phyloP scores from a whole-genome alignment of 2,113 vertebrate species.

The Engystomops pustulosus region DNA sequence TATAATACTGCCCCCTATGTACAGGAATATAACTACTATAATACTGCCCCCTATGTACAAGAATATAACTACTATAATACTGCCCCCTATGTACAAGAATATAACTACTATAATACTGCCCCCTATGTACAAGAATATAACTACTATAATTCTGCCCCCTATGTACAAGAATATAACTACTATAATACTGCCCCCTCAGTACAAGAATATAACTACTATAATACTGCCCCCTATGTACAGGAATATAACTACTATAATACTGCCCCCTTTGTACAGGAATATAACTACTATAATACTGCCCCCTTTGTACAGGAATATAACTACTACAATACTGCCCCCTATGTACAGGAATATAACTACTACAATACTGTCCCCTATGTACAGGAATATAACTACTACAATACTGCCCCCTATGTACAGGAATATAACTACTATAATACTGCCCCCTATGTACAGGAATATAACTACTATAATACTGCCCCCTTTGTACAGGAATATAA shows the following conservation, averaged over 20 bases:
- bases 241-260: conserved; percentile 12
- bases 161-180: conserved; percentile 8
- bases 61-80: conserved; percentile 2
- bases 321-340: not conserved
- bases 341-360: not conserved
- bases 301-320: conserved; percentile 1
- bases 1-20: not conserved
- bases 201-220: conserved; percentile 17
- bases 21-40: not conserved
- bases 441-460: not conserved
- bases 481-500: conserved; percentile 3
- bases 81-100: not conserved
- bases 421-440: conserved; percentile 22
- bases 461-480: conserved; percentile 19
- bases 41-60: not conserved
- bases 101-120: conserved; percentile 5
- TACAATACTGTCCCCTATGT: not conserved
- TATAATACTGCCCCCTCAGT: not conserved
- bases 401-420: conserved; percentile 3
- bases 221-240: not conserved
- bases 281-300: not conserved
- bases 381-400: conserved; percentile 24
- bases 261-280: not conserved
- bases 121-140: conserved; percentile 1
- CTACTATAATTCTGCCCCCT: not conserved